phyloP scores from a whole-genome alignment of 1,140 invertebrate species.

The Drosophila lini region DNA sequence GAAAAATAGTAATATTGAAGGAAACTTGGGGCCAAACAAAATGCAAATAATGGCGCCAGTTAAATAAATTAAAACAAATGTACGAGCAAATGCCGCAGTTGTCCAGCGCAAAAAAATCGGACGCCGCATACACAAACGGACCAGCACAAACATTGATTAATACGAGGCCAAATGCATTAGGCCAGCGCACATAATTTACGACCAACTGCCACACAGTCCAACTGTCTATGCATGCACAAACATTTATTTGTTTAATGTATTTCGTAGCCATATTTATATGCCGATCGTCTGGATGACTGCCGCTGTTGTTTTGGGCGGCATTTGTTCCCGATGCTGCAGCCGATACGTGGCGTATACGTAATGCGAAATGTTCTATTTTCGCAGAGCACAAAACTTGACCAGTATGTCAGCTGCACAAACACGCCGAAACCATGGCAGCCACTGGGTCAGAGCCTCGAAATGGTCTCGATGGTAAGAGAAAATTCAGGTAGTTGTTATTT shows the following conservation, averaged over 20 bases:
- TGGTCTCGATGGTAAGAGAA: not conserved
- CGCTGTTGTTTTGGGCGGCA: conserved; percentile 19
- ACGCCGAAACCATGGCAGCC: conserved; percentile 39
- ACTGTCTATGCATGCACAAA: conserved; percentile 32
- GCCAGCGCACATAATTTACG: conserved; percentile 70
- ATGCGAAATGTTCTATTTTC: conserved; percentile 24
- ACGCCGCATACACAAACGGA: conserved; percentile 42
- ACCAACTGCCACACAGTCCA: conserved; percentile 19
- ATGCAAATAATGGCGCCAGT: conserved; percentile 69
- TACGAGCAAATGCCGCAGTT: conserved; percentile 35
- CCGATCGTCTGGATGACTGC: conserved; percentile 19
- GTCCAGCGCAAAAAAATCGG: conserved; percentile 40
- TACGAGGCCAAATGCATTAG: conserved; percentile 79
- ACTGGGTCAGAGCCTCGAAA: conserved; percentile 13
- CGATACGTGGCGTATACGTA: conserved; percentile 49
- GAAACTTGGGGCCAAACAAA: conserved; percentile 50
- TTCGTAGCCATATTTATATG: conserved; percentile 46
- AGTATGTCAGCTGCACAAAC: conserved; percentile 76
- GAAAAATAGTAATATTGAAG: conserved; percentile 11
- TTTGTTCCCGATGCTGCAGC: conserved; percentile 29
- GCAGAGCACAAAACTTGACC: conserved; percentile 57
- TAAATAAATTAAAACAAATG: conserved; percentile 72
- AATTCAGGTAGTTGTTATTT: not conserved
- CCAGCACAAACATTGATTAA: conserved; percentile 73
- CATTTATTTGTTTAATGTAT: conserved; percentile 63